phyloP scores from a whole-genome alignment of 1,140 invertebrate species.

The Bombus haemorrhoidalis region DNA sequence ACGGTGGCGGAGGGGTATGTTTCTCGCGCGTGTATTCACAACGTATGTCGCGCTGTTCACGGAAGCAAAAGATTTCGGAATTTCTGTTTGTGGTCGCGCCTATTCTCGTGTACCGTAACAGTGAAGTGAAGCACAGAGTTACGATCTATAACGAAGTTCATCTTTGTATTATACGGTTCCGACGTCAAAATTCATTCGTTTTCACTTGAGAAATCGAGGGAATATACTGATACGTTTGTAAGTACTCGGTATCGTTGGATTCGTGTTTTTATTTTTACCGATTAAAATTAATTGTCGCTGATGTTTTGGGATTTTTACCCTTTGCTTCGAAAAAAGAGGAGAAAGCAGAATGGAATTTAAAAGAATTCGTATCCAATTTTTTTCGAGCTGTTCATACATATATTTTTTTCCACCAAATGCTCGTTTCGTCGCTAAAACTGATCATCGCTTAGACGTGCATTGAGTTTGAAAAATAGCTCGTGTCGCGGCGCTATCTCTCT shows the following conservation, averaged over 20 bases:
- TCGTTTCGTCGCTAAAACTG: conserved; percentile 8
- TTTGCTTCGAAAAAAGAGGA: not conserved
- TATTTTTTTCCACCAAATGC: conserved; percentile 4
- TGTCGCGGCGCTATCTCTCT: conserved; percentile 26
- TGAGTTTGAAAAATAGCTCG: conserved; percentile 49
- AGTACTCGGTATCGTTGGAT: not conserved
- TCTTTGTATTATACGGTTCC: not conserved
- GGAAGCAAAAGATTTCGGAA: conserved; percentile 51
- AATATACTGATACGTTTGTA: not conserved
- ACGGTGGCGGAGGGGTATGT: conserved; percentile 53
- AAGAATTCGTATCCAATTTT: not conserved
- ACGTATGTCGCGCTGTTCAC: conserved; percentile 39
- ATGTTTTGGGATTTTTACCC: not conserved
- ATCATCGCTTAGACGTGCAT: conserved; percentile 18
- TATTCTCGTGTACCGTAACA: conserved; percentile 6
- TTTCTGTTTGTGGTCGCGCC: conserved; percentile 22
- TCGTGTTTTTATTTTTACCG: not conserved
- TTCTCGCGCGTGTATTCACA: conserved; percentile 37
- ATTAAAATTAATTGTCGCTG: not conserved
- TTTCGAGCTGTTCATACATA: not conserved
- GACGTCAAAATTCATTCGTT: not conserved
- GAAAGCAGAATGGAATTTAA: not conserved
- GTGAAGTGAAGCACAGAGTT: not conserved
- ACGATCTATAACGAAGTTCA: not conserved
- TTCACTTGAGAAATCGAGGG: not conserved